A percentile compares a stretch with the other conserved stretches of the same genome.
These are phyloP conservation scores for Pomacea maculata DNA, from an alignment of 1,140 invertebrate species.

Conservation along the genomic window DNA sequence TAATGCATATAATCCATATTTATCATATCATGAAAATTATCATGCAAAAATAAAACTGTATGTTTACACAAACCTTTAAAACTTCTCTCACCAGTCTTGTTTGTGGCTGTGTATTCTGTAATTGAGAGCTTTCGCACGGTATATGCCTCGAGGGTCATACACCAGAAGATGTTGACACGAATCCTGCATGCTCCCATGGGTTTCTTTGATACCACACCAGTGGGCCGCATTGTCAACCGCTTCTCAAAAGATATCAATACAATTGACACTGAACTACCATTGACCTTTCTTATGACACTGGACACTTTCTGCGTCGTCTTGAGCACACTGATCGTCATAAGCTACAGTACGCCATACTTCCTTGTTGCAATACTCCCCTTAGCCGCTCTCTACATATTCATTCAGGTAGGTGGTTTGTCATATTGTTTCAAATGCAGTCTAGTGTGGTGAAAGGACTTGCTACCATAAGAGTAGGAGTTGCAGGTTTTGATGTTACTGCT, in stretches of 20 bases:
- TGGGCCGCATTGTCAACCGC: conserved; percentile 73
- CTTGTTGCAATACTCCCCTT: conserved; percentile 84
- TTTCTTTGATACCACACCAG: conserved; percentile 75
- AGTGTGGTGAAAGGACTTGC: too few relatives aligned
- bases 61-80: background rate
- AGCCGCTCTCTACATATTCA: conserved; percentile 86
- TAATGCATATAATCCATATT: too few relatives aligned
- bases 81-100: conserved; percentile 40
- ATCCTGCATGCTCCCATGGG: conserved; percentile 67
- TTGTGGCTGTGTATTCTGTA: conserved; percentile 41
- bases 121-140: conserved; percentile 51
- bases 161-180: conserved; percentile 78
- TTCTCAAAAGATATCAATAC: conserved; percentile 70
- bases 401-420: conserved; percentile 70
- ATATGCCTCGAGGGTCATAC: conserved; percentile 78
- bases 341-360: conserved; percentile 88
- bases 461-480: too few relatives aligned
- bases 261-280: conserved; percentile 60
- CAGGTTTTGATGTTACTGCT: too few relatives aligned
- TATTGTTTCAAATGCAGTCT: background rate
- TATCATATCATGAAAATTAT: background rate
- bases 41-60: background rate
- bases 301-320: conserved; percentile 75
- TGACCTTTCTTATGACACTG: conserved; percentile 55
- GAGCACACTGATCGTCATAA: conserved; percentile 88